Percentiles rank a stretch among this genome's conserved stretches.
Conservation (phyloP, 1,140 invertebrate species). For the Phocides pigmalion region DNA sequence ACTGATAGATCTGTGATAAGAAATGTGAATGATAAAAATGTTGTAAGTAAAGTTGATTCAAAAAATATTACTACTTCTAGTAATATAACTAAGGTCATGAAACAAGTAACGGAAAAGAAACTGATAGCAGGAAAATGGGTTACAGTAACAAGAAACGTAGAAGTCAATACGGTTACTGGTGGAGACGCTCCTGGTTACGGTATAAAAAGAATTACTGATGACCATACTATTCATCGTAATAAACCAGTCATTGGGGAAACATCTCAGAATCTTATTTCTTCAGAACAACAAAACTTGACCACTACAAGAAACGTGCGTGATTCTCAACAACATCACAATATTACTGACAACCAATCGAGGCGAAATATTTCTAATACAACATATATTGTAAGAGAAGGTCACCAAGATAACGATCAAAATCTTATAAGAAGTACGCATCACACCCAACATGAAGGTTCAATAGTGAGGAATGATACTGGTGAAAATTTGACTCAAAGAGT, state of each 20-base stretch:
- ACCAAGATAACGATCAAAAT: conserved; percentile 31
- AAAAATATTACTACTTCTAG: conserved; percentile 56
- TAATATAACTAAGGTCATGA: conserved; percentile 67
- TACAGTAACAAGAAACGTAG: conserved; percentile 70
- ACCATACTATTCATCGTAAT: conserved; percentile 30
- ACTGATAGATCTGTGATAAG: conserved; percentile 41
- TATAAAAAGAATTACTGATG: conserved; percentile 37
- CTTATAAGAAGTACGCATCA: conserved; percentile 34
- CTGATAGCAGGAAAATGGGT: conserved; percentile 74
- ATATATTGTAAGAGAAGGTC: conserved; percentile 40
- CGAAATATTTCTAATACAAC: conserved; percentile 45
- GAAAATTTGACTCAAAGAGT: conserved; percentile 38
- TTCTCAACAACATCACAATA: conserved; percentile 24
- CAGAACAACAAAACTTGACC: conserved; percentile 32
- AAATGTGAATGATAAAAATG: conserved; percentile 50
- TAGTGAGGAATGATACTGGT: conserved; percentile 17
- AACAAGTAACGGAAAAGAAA: conserved; percentile 77
- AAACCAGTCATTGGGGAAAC: conserved; percentile 25
- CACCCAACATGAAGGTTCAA: conserved; percentile 30
- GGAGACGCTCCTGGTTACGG: conserved; percentile 34
- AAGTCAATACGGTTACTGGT: conserved; percentile 54
- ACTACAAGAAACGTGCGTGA: conserved; percentile 22
- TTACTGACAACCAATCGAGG: conserved; percentile 34
- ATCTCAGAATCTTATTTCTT: conserved; percentile 19
- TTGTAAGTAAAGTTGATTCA: conserved; percentile 53